Conservation (phyloP, 2,888 invertebrate genomes). For the Trypoxylon attenuatum region DNA sequence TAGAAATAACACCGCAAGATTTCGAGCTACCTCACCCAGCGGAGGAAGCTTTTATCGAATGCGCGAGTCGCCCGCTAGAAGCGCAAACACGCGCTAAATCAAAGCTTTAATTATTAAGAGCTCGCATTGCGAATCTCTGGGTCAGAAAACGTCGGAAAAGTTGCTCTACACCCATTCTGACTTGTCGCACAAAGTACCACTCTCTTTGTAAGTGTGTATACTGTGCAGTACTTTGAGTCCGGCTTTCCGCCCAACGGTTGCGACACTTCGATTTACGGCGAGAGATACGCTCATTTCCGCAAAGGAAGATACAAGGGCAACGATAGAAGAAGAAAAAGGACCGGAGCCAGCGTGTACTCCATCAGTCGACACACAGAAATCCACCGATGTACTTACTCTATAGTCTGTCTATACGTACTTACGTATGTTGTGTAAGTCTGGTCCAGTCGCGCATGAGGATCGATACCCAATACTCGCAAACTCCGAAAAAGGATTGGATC, state of each 20-base stretch:
- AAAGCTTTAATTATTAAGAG: too few species aligned
- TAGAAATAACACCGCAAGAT: too few species aligned
- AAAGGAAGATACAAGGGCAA: background rate
- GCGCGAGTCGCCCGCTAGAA: too few species aligned
- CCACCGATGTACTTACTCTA: conserved; percentile 13
- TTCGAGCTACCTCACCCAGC: too few species aligned
- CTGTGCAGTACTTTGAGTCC: background rate
- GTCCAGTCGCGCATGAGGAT: conserved; percentile 26
- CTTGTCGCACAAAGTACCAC: too few species aligned
- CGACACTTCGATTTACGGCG: background rate
- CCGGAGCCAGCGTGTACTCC: conserved; percentile 1
- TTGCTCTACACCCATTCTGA: too few species aligned
- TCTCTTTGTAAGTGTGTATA: background rate
- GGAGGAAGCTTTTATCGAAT: background rate
- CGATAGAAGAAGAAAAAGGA: background rate
- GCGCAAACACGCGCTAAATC: background rate
- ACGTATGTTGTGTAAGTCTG: background rate
- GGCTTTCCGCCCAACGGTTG: conserved; percentile 2
- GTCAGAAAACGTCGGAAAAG: too few species aligned
- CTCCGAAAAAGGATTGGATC: conserved; percentile 24
- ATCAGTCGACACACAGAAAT: conserved; percentile 36
- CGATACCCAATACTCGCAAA: conserved; percentile 35
- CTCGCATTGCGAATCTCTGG: too few species aligned
- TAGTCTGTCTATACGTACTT: conserved; percentile 3
- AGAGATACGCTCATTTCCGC: conserved; percentile 3